Conservation (phyloP, 35 echinoderm and acorn worm species). For the Patiria miniata region DNA sequence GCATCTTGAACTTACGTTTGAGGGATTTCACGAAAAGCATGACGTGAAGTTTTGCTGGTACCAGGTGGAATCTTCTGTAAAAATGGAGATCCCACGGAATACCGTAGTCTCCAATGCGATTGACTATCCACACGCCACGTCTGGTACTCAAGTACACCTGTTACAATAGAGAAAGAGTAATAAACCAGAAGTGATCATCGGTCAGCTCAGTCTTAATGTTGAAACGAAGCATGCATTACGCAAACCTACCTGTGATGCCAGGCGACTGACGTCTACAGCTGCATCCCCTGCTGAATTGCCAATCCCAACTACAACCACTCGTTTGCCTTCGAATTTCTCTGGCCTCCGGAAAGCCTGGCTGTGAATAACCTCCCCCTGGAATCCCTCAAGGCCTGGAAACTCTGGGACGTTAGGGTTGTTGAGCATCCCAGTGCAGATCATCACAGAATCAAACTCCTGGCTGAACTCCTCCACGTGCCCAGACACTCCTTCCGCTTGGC, state of each 20-base stretch:
- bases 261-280: constrained; percentile 62
- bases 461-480: background rate
- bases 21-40: background rate
- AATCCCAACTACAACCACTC: constrained; percentile 71
- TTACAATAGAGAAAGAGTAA: too few species aligned
- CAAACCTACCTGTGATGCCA: constrained; percentile 52
- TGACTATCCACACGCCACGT: constrained; percentile 51
- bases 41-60: background rate
- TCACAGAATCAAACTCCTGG: constrained; percentile 70
- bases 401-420: constrained; percentile 47
- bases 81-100: constrained; percentile 46
- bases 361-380: constrained; percentile 76
- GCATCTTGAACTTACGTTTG: background rate
- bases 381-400: constrained; percentile 63
- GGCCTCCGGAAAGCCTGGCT: constrained; percentile 55
- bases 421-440: constrained; percentile 80
- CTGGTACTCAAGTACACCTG: constrained; percentile 84
- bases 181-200: too few species aligned
- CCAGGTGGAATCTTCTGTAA: background rate
- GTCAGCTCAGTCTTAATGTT: too few species aligned
- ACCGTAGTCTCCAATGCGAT: constrained; percentile 41
- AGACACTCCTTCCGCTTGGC: constrained; percentile 18
- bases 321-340: constrained; percentile 49
- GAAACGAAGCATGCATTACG: too few species aligned
- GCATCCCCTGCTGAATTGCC: constrained; percentile 85